Base-by-base conservation (phyloP, 2,888 invertebrate species). In the Cancer borealis region DNA sequence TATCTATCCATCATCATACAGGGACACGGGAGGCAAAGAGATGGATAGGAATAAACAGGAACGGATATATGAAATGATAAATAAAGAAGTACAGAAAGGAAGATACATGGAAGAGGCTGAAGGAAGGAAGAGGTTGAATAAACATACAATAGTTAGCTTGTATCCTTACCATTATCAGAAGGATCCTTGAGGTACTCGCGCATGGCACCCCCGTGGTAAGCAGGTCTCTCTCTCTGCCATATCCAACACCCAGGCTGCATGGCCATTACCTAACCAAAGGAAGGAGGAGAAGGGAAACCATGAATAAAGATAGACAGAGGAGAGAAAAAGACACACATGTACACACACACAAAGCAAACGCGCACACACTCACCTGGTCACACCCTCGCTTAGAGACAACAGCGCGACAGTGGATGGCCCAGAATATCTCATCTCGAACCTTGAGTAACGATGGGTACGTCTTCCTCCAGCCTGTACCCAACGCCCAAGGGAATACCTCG, bases 311-410 rank as follows among this genome's bases (percentile, higher is more conserved):
- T 21, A 45, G 21, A 79, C 8, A 21, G 14, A 17, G 54, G 14
- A 54, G 6, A 66, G 73, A 73, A 21, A 3, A 54, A 54, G 54
- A 54, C 54, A 54, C 10, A 54, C 12, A 54, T 17, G 54, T 8
- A 30, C 79, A 79, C 30, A 79, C 79, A 79, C 79, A 73, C 3
- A 73, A n/a, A 4, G n/a, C 21, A 73, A 0, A 54, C 12, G 54
- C 39, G 30, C 21, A 90, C 10, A 6, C 10, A 49, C 91, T 66
- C 45, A 97, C 97, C 96, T 97, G 96, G 84, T 97, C 97, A 96
- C 97, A 97, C 95, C 97, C 97, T 45, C 96, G 96, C 93, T 96
- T 96, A 93, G 97, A 97, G 88, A 97, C 97, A 47, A 97, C 96
- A 60, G 97, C 97, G 90, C 97, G 96, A 96, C 97, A 97, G 84